A percentile compares a stretch with the other conserved stretches of the same genome.
These are phyloP conservation scores for Oreotrochilus melanogaster DNA, from an alignment of 2,113 vertebrate species.

Conservation along the genomic window DNA sequence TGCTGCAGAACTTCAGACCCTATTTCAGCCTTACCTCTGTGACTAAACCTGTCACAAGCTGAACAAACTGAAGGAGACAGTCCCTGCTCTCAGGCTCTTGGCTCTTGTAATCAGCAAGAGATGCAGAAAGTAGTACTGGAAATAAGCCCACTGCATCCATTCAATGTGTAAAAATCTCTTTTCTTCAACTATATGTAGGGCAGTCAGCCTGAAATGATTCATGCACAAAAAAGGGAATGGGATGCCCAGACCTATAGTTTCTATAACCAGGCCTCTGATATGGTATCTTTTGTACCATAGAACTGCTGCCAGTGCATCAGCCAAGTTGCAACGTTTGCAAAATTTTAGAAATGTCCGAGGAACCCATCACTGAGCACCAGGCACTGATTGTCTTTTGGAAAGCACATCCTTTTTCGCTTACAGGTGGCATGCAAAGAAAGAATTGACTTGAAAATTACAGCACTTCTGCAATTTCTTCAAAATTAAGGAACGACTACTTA, in stretches of 20 bases:
- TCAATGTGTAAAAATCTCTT: not conserved
- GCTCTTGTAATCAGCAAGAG: not conserved
- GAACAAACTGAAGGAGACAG: not conserved
- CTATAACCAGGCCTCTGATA: not conserved
- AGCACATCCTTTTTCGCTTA: not conserved
- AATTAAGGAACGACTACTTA: constrained; percentile 2
- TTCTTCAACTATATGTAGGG: not conserved
- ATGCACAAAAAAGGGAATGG: not conserved
- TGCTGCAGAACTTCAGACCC: not conserved
- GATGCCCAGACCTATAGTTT: rapidly evolving
- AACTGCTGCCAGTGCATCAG: not conserved
- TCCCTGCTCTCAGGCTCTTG: not conserved
- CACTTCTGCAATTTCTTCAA: constrained; percentile 24
- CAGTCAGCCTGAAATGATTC: not conserved
- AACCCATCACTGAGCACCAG: not conserved
- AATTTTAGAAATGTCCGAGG: not conserved
- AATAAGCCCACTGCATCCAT: not conserved
- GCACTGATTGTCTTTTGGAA: not conserved
- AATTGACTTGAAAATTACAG: constrained; percentile 5
- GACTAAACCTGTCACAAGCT: not conserved
- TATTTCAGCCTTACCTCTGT: not conserved
- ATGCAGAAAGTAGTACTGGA: not conserved
- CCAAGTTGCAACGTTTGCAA: not conserved
- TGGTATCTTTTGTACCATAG: rapidly evolving
- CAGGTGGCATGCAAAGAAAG: not conserved